Evolutionary conservation across 2,113 vertebrate species (phyloP).

Genomic region (Tenebrosternarchus preto): DNA sequence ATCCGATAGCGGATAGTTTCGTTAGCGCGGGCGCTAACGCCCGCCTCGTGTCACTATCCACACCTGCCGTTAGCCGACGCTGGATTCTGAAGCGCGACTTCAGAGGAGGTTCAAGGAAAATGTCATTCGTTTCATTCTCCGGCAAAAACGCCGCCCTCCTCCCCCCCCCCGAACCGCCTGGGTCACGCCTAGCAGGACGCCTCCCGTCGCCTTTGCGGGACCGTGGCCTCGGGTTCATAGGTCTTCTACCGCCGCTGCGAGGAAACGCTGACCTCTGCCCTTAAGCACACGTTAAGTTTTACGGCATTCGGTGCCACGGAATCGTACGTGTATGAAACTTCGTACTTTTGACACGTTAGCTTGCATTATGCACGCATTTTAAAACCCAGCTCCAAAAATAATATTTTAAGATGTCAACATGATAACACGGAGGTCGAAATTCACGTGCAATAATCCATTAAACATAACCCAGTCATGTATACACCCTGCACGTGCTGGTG

Average conservation of each 20-base stretch:
- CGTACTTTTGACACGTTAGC: background rate
- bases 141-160: conserved; percentile 9
- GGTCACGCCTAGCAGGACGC: background rate
- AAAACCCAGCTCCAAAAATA: no score
- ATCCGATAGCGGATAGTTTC: background rate
- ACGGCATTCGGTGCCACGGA: no score
- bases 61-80: background rate
- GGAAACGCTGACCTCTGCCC: conserved; percentile 11
- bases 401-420: no score
- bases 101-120: conserved; percentile 23
- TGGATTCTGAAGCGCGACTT: background rate
- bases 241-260: background rate
- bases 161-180: no score
- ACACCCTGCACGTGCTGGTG: no score
- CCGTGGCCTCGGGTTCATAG: conserved; percentile 19
- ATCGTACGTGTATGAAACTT: background rate
- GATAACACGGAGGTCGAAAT: no score
- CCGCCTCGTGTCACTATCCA: background rate
- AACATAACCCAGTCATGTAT: no score
- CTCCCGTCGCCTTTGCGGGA: background rate
- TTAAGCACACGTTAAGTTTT: no score
- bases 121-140: background rate
- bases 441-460: no score
- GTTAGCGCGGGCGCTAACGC: background rate
- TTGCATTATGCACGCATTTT: background rate